These are phyloP conservation scores for Lomographa bimaculata DNA, from an alignment of 2,888 invertebrate genomes.

Conservation along the genomic window DNA sequence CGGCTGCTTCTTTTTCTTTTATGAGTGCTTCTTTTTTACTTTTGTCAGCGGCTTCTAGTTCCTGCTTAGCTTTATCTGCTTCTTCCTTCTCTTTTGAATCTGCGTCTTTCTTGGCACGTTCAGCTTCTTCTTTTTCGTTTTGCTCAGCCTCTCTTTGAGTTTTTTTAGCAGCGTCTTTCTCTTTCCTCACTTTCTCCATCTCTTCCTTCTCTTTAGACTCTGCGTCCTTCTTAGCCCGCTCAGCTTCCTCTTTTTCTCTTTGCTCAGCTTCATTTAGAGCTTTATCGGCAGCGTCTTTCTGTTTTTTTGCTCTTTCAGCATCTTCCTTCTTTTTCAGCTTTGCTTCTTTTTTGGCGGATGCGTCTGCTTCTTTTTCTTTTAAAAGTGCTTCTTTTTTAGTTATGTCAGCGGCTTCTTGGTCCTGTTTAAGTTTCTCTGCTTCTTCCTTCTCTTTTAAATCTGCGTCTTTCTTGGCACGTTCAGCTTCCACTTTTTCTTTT, in stretches of 20 bases:
- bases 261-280: constrained; percentile 10
- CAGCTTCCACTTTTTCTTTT: constrained; percentile 20
- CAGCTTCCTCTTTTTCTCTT: constrained; percentile 17
- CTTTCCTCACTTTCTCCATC: too few relatives aligned
- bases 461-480: constrained; percentile 5
- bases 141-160: constrained; percentile 11
- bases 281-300: constrained; percentile 22
- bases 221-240: neutral
- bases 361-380: neutral
- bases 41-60: too few relatives aligned
- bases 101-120: too few relatives aligned
- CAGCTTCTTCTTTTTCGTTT: neutral
- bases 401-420: neutral
- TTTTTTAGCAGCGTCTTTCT: constrained; percentile 1
- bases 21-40: constrained; percentile 1
- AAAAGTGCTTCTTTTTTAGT: too few relatives aligned
- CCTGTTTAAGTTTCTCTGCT: neutral
- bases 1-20: constrained; percentile 19
- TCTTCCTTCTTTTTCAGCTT: neutral
- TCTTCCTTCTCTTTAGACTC: too few relatives aligned
- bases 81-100: constrained; percentile 18
- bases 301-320: neutral
- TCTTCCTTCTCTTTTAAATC: neutral
- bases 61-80: neutral
- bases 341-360: neutral